Base-by-base conservation (phyloP, 2,888 invertebrate genomes). In the Aphodius sticticus region DNA sequence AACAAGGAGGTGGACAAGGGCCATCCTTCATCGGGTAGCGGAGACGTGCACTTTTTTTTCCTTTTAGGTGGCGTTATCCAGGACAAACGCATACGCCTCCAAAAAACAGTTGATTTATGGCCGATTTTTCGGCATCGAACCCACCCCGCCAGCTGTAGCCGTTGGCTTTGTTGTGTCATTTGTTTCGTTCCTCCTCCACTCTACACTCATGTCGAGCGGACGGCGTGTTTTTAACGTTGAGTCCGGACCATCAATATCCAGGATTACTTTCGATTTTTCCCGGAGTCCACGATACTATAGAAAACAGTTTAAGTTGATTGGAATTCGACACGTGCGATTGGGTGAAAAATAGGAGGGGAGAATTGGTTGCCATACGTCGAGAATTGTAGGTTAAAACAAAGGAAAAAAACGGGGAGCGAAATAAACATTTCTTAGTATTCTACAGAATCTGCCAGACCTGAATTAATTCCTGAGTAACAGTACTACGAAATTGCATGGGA, bases 101-200 rank as follows among this genome's bases (percentile, higher is more conserved):
- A 53, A 53, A 53, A 53, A 53, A 53, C 53, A 53, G 53, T 53
- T 53, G 53, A 53, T 53, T 53, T 53, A 53, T 53, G 53, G 53
- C 53, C 53, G 53, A 53, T 53, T 53, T 53, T 53, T 53, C 53
- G 53, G 53, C 53, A 53, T 53, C 53, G 53, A 53, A 53, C 53
- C 53, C 53, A 53, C 7, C 53, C 53, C 53, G 53, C 53, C 53
- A 53, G 53, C 53, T 53, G 53, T 53, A 53, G 53, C 53, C 53
- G 53, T 53, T 53, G 53, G 53, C 53, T 53, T 53, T 53, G 53
- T 53, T 53, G 53, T 53, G 53, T 53, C 53, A 53, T 53, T 53
- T 53, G 53, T 53, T 53, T 53, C 53, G 53, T 53, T 53, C 12
- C 53, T 53, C 53, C 6, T 5, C 53, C 53, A 53, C 53, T 53